Conservation (phyloP, 2,113 vertebrate species). For the Pterocles gutturalis region DNA sequence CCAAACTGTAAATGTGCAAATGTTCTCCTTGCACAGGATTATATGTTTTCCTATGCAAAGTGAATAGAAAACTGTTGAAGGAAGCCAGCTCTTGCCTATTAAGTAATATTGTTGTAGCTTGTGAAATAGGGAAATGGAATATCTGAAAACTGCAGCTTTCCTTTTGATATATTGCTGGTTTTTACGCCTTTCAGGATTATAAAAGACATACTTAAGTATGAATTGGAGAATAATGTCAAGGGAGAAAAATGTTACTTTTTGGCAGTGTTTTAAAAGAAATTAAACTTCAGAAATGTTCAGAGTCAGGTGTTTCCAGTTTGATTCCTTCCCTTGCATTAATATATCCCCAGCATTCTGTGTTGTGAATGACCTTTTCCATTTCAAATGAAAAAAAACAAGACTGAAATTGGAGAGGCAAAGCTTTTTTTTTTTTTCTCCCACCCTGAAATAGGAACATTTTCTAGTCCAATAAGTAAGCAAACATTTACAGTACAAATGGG, state of each 20-base stretch:
- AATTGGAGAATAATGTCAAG: slow-evolving; percentile 38
- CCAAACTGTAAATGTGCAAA: slow-evolving; percentile 40
- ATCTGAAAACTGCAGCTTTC: slow-evolving; percentile 5
- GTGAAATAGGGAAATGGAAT: slow-evolving; percentile 22
- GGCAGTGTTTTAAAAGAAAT: slow-evolving; percentile 55
- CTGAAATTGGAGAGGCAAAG: background rate
- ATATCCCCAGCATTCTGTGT: background rate
- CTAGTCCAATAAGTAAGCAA: background rate
- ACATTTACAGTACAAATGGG: background rate
- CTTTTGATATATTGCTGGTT: slow-evolving; percentile 56
- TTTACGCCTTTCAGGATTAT: slow-evolving; percentile 49
- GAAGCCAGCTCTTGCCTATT: slow-evolving; percentile 35
- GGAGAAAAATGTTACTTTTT: slow-evolving; percentile 40
- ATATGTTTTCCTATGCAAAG: background rate
- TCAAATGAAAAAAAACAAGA: background rate
- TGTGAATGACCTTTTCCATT: slow-evolving; percentile 19
- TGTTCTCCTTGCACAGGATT: background rate
- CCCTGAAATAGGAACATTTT: background rate
- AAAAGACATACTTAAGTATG: slow-evolving; percentile 52
- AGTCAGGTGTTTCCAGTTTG: slow-evolving; percentile 26
- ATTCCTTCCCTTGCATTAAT: slow-evolving; percentile 40
- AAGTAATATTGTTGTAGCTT: slow-evolving; percentile 34
- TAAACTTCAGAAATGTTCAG: slow-evolving; percentile 32
- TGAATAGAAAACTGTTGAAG: background rate
- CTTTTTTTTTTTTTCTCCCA: background rate